Base-by-base conservation (phyloP, 2,113 vertebrate genomes). In the Notiomystis cincta region DNA sequence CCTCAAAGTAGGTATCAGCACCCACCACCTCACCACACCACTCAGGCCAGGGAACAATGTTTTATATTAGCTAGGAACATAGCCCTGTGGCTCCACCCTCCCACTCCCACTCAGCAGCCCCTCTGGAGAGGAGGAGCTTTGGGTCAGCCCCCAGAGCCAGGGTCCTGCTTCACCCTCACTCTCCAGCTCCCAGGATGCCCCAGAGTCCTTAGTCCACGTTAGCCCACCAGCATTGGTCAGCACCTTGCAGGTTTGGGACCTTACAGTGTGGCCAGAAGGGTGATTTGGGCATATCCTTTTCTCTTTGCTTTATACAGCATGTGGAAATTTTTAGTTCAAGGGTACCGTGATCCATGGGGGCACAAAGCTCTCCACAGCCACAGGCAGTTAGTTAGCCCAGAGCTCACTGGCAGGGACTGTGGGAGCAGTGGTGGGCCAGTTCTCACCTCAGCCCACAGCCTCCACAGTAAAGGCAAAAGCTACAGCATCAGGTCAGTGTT, bases 341-440 rank as follows among this genome's bases (percentile, higher is more conserved):
- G 6, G 4, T 57, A 9, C 10, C 2, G 0, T 40, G 35, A 64
- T 33, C 7, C 8, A 27, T 0, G 0, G 8, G 28, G 24, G 1
- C 13, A 83, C 12, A 16, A 69, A 67, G 27, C 4, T 25, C 28
- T 20, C 24, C 38, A 27, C n/a, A 53, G 48, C 11, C 2, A 0
- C 48, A 38, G 18, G 19, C 10, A n/a, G 6, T 16, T 7, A n/a
- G 6, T 16, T 7, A 33, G 19, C 16, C 19, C 12, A 28, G 25
- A 15, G 7, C 11, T 42, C 30, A 13, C 15, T 2, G 2, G 21
- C 13, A 20, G 8, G 14, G 13, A 28, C 18, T 45, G 6, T 31
- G 7, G 9, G 35, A 27, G 21, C 3, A 3, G 38, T 10, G 35
- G 38, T 2, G 0, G 7, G 11, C 9, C 30, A 28, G 28, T 2